Evolutionary conservation across 2,113 vertebrate genomes (phyloP).

Genomic region (Ciconia stormi): DNA sequence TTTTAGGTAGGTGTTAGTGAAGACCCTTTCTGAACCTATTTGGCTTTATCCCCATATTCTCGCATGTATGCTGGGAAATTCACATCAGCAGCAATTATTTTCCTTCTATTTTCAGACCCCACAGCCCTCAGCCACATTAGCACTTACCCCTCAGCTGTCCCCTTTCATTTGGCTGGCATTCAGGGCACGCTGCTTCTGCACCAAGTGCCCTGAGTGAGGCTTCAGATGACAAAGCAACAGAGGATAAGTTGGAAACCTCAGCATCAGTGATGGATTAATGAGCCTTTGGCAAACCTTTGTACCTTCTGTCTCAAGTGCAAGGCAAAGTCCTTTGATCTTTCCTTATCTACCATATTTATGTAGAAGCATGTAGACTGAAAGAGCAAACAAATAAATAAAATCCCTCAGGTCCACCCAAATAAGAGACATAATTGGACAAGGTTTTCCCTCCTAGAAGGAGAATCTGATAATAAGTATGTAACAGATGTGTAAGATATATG

Average conservation of each 20-base stretch:
- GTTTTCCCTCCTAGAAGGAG: background rate
- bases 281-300: background rate
- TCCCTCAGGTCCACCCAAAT: background rate
- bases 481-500: background rate
- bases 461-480: background rate
- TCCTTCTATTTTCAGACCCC: slow-evolving; percentile 25
- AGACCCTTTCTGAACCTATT: background rate
- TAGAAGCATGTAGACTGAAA: background rate
- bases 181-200: background rate
- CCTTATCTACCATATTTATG: background rate
- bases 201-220: background rate
- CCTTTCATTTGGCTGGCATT: background rate
- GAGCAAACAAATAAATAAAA: slow-evolving; percentile 5
- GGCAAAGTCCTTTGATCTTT: background rate
- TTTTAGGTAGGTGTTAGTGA: background rate
- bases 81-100: slow-evolving; percentile 10
- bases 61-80: background rate
- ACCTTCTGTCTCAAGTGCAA: background rate
- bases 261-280: background rate
- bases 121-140: background rate
- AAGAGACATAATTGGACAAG: background rate
- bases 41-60: background rate
- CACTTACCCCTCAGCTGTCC: background rate
- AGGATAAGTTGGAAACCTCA: background rate
- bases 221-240: background rate